Percentiles rank a stretch among this genome's conserved stretches.
Evolutionary conservation across 2,113 vertebrate species (phyloP).

Genomic region (Aphyosemion australe): DNA sequence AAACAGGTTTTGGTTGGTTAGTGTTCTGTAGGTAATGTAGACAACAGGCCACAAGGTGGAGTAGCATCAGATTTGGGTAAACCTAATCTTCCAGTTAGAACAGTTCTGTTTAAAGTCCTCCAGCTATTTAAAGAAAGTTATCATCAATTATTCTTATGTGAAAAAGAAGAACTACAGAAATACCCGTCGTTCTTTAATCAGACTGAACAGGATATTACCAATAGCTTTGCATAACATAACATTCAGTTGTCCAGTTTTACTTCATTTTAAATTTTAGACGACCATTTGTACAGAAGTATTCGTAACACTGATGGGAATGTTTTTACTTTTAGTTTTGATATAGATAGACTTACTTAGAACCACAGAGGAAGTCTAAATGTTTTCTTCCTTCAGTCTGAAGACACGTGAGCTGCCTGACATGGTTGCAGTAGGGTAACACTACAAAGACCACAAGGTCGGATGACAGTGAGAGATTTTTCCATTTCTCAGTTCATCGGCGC

Average conservation of each 20-base stretch:
- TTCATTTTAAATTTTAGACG: background rate
- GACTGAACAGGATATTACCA: too few relatives aligned
- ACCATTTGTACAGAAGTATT: background rate
- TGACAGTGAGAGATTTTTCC: conserved; percentile 37
- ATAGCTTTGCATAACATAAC: too few relatives aligned
- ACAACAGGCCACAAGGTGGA: background rate
- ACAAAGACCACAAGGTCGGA: conserved; percentile 7
- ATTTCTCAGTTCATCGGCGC: background rate
- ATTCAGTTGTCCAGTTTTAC: too few relatives aligned
- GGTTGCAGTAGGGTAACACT: background rate
- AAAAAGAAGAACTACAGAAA: too few relatives aligned
- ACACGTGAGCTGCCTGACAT: background rate
- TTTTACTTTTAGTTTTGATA: background rate
- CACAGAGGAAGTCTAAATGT: conserved; percentile 9
- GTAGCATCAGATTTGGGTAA: background rate
- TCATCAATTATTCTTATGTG: too few relatives aligned
- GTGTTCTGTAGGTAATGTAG: too few relatives aligned
- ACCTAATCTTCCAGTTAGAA: too few relatives aligned
- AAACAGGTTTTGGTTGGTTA: too few relatives aligned
- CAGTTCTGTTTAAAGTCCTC: too few relatives aligned
- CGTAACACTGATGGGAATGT: background rate
- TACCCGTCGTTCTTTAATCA: too few relatives aligned
- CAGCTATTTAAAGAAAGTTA: too few relatives aligned
- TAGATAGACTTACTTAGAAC: background rate
- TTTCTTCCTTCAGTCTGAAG: conserved; percentile 13